Percentiles rank a stretch among this genome's conserved stretches.
Conservation (phyloP, 2,113 vertebrate species). For the Aramus guarauna region DNA sequence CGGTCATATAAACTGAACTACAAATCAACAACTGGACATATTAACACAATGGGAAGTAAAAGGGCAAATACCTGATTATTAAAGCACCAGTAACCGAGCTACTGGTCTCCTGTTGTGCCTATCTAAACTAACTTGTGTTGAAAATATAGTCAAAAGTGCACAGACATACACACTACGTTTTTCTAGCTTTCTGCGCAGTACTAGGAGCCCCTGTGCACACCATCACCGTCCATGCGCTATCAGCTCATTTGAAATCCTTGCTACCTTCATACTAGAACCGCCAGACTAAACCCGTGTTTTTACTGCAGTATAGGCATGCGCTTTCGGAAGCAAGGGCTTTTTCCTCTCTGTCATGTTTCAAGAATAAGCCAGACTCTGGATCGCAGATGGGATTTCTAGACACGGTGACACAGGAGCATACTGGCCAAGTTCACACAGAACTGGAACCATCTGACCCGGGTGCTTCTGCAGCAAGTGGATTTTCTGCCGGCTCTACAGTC, state of each 20-base stretch:
- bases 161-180: neutral
- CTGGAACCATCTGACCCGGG: accelerated
- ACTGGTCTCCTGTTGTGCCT: neutral
- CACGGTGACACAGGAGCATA: neutral
- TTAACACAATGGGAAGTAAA: neutral
- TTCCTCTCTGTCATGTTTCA: neutral
- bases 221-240: neutral
- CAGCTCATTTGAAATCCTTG: neutral
- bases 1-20: neutral
- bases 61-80: neutral
- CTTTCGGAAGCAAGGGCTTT: neutral
- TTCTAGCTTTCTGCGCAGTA: neutral
- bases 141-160: neutral
- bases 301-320: neutral
- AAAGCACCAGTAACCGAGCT: neutral
- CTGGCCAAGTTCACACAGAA: neutral
- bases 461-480: neutral
- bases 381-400: neutral
- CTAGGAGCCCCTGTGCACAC: neutral
- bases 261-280: neutral
- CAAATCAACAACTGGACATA: neutral
- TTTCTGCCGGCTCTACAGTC: neutral
- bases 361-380: neutral
- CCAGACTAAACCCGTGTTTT: neutral
- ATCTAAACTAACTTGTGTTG: neutral